Conservation (phyloP, 2,888 invertebrate species). For the Chymomyza amoena region DNA sequence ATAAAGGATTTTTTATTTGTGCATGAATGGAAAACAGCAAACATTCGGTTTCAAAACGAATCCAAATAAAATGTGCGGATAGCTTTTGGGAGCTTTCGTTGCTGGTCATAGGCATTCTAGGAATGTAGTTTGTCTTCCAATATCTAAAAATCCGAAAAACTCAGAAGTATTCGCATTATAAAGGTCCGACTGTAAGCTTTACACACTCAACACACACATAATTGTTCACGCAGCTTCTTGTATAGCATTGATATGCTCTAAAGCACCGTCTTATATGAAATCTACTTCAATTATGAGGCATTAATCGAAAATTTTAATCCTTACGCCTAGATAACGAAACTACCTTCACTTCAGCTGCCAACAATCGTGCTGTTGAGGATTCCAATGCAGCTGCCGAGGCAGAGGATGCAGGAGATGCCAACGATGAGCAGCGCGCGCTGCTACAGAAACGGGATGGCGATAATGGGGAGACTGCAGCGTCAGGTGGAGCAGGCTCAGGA, state of each 20-base stretch:
- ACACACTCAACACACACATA: conserved; percentile 1
- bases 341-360: conserved; percentile 76
- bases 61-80: no score
- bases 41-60: no score
- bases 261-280: conserved; percentile 7
- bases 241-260: conserved; percentile 40
- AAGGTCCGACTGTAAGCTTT: background rate
- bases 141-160: background rate
- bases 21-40: no score
- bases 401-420: conserved; percentile 57
- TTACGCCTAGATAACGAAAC: conserved; percentile 76
- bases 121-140: no score
- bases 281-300: background rate
- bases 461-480: conserved; percentile 19
- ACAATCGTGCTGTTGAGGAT: conserved; percentile 61
- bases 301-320: conserved; percentile 18
- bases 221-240: conserved; percentile 47
- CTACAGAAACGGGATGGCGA: conserved; percentile 55
- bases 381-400: conserved; percentile 43
- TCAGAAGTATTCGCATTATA: background rate
- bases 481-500: conserved; percentile 3
- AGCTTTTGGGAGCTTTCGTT: no score
- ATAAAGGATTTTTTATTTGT: no score
- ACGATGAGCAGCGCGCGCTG: conserved; percentile 78
- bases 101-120: no score